Conservation (phyloP, 2,113 vertebrate genomes). For the Coptodon bakossiorum region DNA sequence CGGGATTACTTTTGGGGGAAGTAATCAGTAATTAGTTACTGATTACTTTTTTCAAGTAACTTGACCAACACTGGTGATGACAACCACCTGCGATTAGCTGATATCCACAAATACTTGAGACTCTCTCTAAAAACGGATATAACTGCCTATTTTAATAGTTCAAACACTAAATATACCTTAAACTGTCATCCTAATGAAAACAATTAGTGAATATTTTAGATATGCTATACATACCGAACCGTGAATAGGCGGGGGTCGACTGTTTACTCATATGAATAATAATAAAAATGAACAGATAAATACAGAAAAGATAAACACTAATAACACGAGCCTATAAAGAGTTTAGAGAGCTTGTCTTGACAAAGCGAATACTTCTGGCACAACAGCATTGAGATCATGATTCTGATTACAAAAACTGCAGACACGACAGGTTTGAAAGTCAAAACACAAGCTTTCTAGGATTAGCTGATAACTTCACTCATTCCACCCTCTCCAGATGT, state of each 20-base stretch:
- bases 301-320: neutral
- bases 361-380: neutral
- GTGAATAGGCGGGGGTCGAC: neutral
- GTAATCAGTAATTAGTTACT: too few species aligned
- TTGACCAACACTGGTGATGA: neutral
- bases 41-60: too few species aligned
- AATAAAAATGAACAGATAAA: neutral
- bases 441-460: neutral
- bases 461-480: neutral
- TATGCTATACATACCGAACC: neutral
- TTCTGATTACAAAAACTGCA: neutral
- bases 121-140: neutral
- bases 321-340: neutral
- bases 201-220: neutral
- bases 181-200: neutral
- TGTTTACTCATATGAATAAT: neutral
- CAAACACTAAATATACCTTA: neutral
- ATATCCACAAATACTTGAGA: neutral
- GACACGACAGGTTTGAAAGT: neutral
- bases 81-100: neutral
- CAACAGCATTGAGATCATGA: neutral
- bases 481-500: neutral
- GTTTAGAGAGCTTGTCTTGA: neutral
- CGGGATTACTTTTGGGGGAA: too few species aligned
- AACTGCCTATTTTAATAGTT: neutral